Conservation (phyloP, 2,888 invertebrate species). For the Napeogenes sylphis region DNA sequence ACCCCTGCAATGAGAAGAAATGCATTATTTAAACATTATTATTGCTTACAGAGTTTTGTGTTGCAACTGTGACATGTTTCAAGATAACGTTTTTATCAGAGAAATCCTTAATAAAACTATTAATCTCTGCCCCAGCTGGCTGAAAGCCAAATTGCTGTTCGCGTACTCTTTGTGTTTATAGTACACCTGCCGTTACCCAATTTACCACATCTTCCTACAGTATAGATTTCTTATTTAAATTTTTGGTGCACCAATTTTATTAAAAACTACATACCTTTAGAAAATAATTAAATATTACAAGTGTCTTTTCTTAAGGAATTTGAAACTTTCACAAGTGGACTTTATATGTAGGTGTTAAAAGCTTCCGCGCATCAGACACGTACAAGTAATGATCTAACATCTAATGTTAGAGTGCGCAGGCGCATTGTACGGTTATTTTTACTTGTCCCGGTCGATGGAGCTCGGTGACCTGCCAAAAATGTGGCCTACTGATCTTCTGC, state of each 20-base stretch:
- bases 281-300: too few relatives aligned
- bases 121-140: constrained; percentile 25
- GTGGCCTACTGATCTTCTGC: constrained; percentile 65
- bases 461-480: constrained; percentile 67
- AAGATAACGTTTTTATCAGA: constrained; percentile 1
- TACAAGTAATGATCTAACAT: constrained; percentile 21
- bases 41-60: too few relatives aligned
- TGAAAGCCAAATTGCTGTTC: constrained; percentile 15
- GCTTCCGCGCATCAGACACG: neutral
- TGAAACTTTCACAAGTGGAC: neutral
- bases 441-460: constrained; percentile 34
- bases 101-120: constrained; percentile 8
- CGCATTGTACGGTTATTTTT: constrained; percentile 34
- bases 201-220: constrained; percentile 8
- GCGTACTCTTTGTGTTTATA: constrained; percentile 23
- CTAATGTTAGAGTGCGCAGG: constrained; percentile 21
- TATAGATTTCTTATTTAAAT: neutral
- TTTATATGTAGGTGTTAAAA: neutral
- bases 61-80: too few relatives aligned
- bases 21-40: too few relatives aligned
- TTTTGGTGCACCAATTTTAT: neutral
- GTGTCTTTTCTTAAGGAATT: too few relatives aligned
- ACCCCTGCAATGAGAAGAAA: too few relatives aligned
- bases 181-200: constrained; percentile 17
- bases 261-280: too few relatives aligned